These are phyloP conservation scores for Poecile montanus DNA, from an alignment of 2,797 vertebrate species.

Conservation along the genomic window DNA sequence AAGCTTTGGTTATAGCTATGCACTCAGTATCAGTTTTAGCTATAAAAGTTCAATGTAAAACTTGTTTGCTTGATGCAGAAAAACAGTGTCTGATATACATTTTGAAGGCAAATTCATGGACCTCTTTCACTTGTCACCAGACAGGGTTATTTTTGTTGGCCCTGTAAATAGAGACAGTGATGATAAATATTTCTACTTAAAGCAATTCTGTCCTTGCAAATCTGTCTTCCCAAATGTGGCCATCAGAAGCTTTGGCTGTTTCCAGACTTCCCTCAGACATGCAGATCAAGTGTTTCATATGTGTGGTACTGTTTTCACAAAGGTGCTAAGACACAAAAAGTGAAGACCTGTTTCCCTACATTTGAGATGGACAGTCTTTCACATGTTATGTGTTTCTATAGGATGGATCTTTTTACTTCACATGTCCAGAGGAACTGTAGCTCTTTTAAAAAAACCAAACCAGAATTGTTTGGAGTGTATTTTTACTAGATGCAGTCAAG, in stretches of 20 bases:
- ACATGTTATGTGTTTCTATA: fast-evolving
- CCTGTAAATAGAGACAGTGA: neutral
- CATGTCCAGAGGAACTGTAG: fast-evolving
- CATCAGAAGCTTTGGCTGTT: neutral
- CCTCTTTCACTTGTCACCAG: neutral
- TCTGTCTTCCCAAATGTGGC: neutral
- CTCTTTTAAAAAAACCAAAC: fast-evolving
- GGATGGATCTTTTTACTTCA: neutral
- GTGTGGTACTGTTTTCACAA: neutral
- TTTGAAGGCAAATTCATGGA: neutral
- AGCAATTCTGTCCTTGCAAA: neutral
- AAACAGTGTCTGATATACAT: neutral
- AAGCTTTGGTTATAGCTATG: neutral
- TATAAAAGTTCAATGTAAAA: neutral
- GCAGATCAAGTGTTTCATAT: fast-evolving
- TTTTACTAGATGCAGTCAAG: neutral
- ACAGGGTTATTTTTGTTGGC: neutral
- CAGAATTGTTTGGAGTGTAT: neutral
- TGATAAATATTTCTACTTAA: neutral
- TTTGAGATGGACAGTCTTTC: neutral
- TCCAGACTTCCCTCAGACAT: fast-evolving
- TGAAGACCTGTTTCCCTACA: neutral
- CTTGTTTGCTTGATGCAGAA: neutral
- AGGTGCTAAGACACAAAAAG: neutral
- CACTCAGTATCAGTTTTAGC: neutral